Evolutionary conservation across 1,140 invertebrate genomes (phyloP).

Genomic region (Eriosoma lanigerum): DNA sequence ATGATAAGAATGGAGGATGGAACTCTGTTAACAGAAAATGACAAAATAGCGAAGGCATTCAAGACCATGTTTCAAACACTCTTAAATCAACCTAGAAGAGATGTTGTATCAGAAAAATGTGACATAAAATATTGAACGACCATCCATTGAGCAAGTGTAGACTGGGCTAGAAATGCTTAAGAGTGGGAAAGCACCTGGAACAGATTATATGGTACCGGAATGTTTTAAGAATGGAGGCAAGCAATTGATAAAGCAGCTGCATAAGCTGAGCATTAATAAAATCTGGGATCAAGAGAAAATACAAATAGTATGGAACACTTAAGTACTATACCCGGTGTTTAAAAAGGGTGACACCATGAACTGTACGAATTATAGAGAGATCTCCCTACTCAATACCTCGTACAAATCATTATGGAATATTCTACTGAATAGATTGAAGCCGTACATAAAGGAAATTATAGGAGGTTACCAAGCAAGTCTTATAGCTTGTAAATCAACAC

Average conservation of each 20-base stretch:
- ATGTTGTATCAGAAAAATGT: conserved; percentile 20
- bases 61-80: conserved; percentile 19
- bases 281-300: conserved; percentile 15
- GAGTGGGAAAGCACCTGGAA: conserved; percentile 36
- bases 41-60: conserved; percentile 22
- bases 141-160: conserved; percentile 16
- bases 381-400: too few relatives aligned
- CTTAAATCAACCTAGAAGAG: conserved; percentile 27
- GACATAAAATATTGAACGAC: conserved; percentile 42
- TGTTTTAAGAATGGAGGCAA: conserved; percentile 25
- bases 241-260: conserved; percentile 1
- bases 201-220: conserved; percentile 9
- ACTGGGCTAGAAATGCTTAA: conserved; percentile 6
- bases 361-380: too few relatives aligned
- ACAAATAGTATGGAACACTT: not conserved
- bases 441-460: too few relatives aligned
- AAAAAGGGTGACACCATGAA: not conserved
- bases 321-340: not conserved
- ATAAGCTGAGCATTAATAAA: conserved; percentile 23
- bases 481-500: too few relatives aligned
- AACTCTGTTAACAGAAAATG: conserved; percentile 36
- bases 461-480: too few relatives aligned
- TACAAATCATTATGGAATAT: too few relatives aligned
- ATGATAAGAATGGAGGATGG: conserved; percentile 40
- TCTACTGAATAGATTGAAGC: too few relatives aligned